These are phyloP conservation scores for Meiosimyza platycephala DNA, from an alignment of 2,888 invertebrate genomes.

Conservation along the genomic window DNA sequence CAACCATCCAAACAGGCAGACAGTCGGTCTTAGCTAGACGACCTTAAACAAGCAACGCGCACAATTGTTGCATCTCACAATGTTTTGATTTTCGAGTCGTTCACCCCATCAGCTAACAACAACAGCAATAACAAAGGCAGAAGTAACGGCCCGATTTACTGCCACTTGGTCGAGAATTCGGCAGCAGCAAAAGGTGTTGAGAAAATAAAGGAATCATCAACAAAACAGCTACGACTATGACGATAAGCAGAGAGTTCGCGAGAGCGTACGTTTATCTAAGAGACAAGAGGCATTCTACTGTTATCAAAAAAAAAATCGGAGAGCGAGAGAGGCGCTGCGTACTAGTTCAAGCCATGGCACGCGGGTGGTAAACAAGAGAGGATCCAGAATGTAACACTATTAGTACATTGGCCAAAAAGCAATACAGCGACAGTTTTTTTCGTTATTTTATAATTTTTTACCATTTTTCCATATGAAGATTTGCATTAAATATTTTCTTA, in stretches of 20 bases:
- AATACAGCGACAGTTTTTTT: no score
- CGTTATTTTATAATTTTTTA: no score
- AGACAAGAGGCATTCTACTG: not conserved
- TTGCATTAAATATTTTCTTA: no score
- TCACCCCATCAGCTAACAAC: conserved; percentile 42
- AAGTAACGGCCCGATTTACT: conserved; percentile 2
- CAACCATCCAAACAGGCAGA: conserved; percentile 18
- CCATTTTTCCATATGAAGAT: no score
- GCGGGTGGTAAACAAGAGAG: no score
- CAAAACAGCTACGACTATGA: not conserved
- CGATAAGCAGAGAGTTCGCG: not conserved
- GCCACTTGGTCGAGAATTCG: conserved; percentile 39
- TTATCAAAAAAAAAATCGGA: not conserved
- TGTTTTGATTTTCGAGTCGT: conserved; percentile 50
- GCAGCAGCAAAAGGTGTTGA: conserved; percentile 33
- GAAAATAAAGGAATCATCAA: conserved; percentile 11
- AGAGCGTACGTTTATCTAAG: not conserved
- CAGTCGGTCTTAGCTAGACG: conserved; percentile 11
- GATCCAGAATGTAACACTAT: no score
- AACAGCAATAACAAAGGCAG: conserved; percentile 18
- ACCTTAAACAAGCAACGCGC: conserved; percentile 36
- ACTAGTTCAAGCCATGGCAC: no score
- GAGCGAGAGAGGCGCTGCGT: not conserved
- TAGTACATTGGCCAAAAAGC: no score
- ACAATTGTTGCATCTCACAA: conserved; percentile 50